phyloP scores from a whole-genome alignment of 2,888 invertebrate species.

The Gymnoscelis rufifasciata region DNA sequence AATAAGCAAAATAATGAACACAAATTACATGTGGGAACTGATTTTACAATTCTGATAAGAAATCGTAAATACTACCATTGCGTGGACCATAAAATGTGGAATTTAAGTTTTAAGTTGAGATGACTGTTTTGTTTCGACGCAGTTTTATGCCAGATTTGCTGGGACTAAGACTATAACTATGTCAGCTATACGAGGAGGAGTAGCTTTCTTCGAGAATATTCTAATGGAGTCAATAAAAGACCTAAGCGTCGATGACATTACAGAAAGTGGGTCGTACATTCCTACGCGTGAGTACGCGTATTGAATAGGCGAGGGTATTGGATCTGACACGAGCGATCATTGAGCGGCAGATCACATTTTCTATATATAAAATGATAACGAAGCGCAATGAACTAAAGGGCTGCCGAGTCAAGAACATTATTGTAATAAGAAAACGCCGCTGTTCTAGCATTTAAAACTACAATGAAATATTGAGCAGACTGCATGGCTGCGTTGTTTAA shows the following conservation, averaged over 20 bases:
- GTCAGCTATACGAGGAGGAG: neutral
- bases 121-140: neutral
- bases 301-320: conserved; percentile 17
- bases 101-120: neutral
- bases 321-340: conserved; percentile 14
- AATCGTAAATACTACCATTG: conserved; percentile 27
- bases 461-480: conserved; percentile 26
- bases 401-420: neutral
- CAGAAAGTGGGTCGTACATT: conserved; percentile 17
- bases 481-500: conserved; percentile 35
- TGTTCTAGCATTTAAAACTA: neutral
- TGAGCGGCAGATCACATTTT: neutral
- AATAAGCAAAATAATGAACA: conserved; percentile 65
- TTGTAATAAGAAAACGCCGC: neutral
- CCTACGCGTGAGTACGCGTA: conserved; percentile 15
- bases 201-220: neutral
- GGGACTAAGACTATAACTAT: too few relatives aligned
- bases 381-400: conserved; percentile 1
- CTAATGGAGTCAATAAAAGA: conserved; percentile 3
- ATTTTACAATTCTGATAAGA: conserved; percentile 41
- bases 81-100: conserved; percentile 9
- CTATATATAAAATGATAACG: conserved; percentile 18
- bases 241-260: conserved; percentile 8
- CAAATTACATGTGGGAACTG: conserved; percentile 63
- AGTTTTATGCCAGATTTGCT: too few relatives aligned